A percentile compares a stretch with the other conserved stretches of the same genome.
These are phyloP conservation scores for Saccopteryx leptura DNA, from an alignment of 2,113 vertebrate species.

Conservation along the genomic window DNA sequence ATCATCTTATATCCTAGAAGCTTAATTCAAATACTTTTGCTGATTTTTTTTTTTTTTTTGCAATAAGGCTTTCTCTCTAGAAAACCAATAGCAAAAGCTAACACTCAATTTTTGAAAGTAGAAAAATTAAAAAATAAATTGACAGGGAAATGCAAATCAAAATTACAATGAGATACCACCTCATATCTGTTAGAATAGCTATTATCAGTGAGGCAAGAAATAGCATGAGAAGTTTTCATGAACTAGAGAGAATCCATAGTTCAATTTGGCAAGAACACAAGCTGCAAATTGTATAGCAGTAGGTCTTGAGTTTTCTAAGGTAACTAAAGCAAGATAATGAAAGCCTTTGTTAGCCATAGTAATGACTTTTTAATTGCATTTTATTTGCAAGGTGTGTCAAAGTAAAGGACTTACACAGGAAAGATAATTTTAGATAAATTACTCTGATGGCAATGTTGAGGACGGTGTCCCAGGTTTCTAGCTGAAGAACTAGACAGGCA, in stretches of 20 bases:
- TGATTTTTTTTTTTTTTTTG: conserved; percentile 64
- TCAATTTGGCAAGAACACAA: not conserved
- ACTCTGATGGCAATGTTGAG: not conserved
- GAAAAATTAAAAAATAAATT: conserved; percentile 38
- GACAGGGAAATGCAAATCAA: not conserved
- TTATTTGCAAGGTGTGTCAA: not conserved
- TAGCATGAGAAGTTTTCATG: not conserved
- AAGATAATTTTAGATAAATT: conserved; percentile 17
- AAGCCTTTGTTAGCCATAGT: not conserved
- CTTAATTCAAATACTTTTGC: conserved; percentile 71
- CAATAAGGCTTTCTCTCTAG: not conserved
- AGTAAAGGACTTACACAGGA: not conserved
- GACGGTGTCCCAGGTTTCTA: not conserved
- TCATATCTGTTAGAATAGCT: not conserved
- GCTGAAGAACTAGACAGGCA: not conserved
- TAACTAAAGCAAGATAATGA: not conserved
- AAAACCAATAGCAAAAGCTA: conserved; percentile 52
- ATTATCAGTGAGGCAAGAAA: not conserved
- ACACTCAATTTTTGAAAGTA: conserved; percentile 62
- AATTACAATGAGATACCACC: not conserved
- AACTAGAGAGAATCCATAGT: not conserved
- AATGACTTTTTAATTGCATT: conserved; percentile 20
- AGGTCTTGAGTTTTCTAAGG: not conserved
- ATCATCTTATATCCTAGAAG: conserved; percentile 66
- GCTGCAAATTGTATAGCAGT: not conserved